Conservation (phyloP, 37 sponge, comb jelly and placozoan genomes). For the Dysidea cf. avara region DNA sequence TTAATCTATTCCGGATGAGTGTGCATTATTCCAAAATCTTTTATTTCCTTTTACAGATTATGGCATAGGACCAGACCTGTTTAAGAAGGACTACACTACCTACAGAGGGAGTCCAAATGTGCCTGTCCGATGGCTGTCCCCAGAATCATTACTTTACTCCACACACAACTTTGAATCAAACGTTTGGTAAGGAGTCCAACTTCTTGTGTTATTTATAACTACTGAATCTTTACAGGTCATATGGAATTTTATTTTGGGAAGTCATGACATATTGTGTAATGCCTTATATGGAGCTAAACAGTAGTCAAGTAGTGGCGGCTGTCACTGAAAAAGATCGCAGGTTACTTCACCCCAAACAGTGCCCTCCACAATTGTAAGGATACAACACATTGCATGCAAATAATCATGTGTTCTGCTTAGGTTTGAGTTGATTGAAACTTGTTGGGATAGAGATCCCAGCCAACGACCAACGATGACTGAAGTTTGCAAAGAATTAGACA, state of each 20-base stretch:
- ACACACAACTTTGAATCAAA: constrained; percentile 5
- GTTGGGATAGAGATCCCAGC: constrained; percentile 40
- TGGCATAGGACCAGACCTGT: too few species aligned
- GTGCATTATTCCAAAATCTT: too few species aligned
- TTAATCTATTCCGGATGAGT: too few species aligned
- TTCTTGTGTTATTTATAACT: constrained; percentile 8
- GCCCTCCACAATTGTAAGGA: constrained; percentile 55
- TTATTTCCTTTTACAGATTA: too few species aligned
- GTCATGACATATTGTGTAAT: constrained; percentile 50
- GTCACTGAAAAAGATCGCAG: constrained; percentile 22
- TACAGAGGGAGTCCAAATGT: too few species aligned
- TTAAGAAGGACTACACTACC: too few species aligned
- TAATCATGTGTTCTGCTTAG: constrained; percentile 12
- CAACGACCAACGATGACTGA: constrained; percentile 25
- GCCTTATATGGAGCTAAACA: constrained; percentile 51
- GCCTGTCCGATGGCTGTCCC: constrained; percentile 12
- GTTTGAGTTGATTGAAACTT: constrained; percentile 42
- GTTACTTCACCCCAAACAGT: constrained; percentile 28
- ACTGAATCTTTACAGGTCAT: constrained; percentile 43
- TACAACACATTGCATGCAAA: not conserved
- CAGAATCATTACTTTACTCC: constrained; percentile 14
- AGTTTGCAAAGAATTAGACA: constrained; percentile 35
- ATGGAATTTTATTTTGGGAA: constrained; percentile 75
- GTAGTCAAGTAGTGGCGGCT: constrained; percentile 35
- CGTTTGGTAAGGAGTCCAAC: too few species aligned